Evolutionary conservation across 1,140 invertebrate genomes (phyloP).

Genomic region (Rhagoletis zephyria): DNA sequence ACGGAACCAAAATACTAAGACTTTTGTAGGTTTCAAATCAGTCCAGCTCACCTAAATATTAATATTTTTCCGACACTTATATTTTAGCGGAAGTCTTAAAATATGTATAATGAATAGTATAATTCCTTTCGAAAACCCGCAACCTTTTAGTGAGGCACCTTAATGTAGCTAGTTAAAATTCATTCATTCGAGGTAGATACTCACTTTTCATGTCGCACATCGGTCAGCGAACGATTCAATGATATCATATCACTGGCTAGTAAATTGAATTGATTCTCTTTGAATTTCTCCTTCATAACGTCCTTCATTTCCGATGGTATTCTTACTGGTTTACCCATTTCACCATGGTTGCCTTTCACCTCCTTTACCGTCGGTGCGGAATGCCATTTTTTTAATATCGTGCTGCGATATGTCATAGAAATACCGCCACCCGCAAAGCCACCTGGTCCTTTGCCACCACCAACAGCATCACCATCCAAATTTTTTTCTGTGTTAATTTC

Average conservation of each 20-base stretch:
- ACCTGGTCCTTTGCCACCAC: constrained; percentile 63
- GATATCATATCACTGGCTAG: constrained; percentile 98
- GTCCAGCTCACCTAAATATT: too few species aligned
- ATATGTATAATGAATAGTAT: background rate
- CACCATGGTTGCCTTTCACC: constrained; percentile 83
- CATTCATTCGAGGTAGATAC: constrained; percentile 64
- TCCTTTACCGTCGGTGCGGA: constrained; percentile 81
- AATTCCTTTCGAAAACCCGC: background rate
- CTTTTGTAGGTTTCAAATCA: too few species aligned
- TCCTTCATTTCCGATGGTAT: constrained; percentile 88
- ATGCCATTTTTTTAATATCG: constrained; percentile 80
- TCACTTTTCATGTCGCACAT: constrained; percentile 93
- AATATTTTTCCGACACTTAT: too few species aligned
- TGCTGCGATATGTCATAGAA: constrained; percentile 71
- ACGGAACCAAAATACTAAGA: too few species aligned
- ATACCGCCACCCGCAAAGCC: constrained; percentile 68
- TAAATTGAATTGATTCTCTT: constrained; percentile 98
- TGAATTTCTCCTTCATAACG: constrained; percentile 94
- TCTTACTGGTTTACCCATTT: constrained; percentile 90
- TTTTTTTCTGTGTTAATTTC: constrained; percentile 73
- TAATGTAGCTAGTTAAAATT: constrained; percentile 7
- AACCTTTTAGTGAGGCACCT: too few species aligned
- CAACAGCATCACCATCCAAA: constrained; percentile 65
- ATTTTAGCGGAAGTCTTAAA: too few species aligned
- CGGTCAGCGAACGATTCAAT: constrained; percentile 93